A percentile compares a stretch with the other conserved stretches of the same genome.
Evolutionary conservation across 1,140 invertebrate species (phyloP).

Genomic region (Diachasma alloeum): DNA sequence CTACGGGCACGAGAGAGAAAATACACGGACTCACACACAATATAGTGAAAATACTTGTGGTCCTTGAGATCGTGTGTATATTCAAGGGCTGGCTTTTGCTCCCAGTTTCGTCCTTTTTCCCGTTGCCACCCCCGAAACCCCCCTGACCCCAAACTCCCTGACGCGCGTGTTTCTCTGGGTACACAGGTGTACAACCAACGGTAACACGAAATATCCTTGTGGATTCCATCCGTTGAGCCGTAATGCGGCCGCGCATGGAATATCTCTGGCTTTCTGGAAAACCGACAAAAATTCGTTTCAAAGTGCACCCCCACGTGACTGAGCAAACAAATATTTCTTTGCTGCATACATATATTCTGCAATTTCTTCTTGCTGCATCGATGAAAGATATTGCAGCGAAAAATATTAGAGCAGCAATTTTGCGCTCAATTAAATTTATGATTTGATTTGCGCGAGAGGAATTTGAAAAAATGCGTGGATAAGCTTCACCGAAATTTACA

Average conservation of each 20-base stretch:
- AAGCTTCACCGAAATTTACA: no score
- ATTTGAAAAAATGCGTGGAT: no score
- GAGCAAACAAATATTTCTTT: background rate
- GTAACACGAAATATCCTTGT: conserved; percentile 23
- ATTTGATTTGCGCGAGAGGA: no score
- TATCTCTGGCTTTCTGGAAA: conserved; percentile 17
- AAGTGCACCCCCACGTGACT: conserved; percentile 1
- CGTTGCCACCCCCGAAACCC: background rate
- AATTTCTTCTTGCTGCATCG: no score
- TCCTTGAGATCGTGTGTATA: conserved; percentile 4
- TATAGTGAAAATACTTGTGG: conserved; percentile 2
- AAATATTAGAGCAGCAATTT: no score
- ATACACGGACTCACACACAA: background rate
- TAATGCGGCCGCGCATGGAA: conserved; percentile 11
- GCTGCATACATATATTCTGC: background rate
- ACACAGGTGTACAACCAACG: conserved; percentile 4
- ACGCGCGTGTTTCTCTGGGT: background rate
- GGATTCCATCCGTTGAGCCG: conserved; percentile 10
- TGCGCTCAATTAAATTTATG: no score
- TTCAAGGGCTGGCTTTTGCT: background rate
- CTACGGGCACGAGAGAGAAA: background rate
- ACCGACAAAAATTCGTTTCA: conserved; percentile 22
- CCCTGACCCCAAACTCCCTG: background rate
- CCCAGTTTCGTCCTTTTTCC: background rate
- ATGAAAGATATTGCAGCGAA: no score